A percentile compares a stretch with the other conserved stretches of the same genome.
Conservation (phyloP, 92 coral and sea anemone species). For the Epizoanthus rinbou region DNA sequence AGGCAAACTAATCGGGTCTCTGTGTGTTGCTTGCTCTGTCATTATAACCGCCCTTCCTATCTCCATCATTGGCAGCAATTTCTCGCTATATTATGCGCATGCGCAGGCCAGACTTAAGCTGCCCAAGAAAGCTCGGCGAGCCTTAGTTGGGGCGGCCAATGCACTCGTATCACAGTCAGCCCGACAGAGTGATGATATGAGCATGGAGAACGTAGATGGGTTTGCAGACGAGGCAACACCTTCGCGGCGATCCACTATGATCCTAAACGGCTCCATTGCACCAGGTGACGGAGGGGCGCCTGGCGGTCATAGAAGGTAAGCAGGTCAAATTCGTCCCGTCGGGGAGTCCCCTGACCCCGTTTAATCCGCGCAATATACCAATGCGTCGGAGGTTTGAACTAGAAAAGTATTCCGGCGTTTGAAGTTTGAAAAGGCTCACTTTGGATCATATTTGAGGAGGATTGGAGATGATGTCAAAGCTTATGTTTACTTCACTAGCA, state of each 20-base stretch:
- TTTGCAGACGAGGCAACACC: conserved; percentile 27
- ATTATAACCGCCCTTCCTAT: conserved; percentile 96
- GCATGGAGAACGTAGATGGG: conserved; percentile 52
- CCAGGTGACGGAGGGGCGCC: conserved; percentile 2
- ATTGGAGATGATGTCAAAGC: too few relatives aligned
- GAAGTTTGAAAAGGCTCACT: too few relatives aligned
- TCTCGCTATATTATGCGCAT: conserved; percentile 95
- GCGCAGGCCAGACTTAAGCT: conserved; percentile 98
- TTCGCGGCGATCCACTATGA: conserved; percentile 42
- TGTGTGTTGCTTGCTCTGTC: conserved; percentile 90
- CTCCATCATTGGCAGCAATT: conserved; percentile 96
- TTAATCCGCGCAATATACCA: too few relatives aligned
- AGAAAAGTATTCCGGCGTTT: too few relatives aligned
- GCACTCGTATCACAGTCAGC: conserved; percentile 74
- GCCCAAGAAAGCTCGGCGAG: conserved; percentile 89
- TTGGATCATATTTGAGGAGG: too few relatives aligned
- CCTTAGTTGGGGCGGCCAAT: conserved; percentile 83
- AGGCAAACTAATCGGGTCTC: conserved; percentile 84
- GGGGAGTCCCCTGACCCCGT: too few relatives aligned
- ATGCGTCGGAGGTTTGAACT: too few relatives aligned
- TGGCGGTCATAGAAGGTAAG: conserved; percentile 28
- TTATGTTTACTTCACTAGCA: too few relatives aligned
- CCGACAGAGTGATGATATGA: conserved; percentile 74
- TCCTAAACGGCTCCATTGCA: conserved; percentile 31
- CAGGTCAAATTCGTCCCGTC: too few relatives aligned